These are phyloP conservation scores for Rhabditoides inermis DNA, from an alignment of 2,888 invertebrate species.

Conservation along the genomic window DNA sequence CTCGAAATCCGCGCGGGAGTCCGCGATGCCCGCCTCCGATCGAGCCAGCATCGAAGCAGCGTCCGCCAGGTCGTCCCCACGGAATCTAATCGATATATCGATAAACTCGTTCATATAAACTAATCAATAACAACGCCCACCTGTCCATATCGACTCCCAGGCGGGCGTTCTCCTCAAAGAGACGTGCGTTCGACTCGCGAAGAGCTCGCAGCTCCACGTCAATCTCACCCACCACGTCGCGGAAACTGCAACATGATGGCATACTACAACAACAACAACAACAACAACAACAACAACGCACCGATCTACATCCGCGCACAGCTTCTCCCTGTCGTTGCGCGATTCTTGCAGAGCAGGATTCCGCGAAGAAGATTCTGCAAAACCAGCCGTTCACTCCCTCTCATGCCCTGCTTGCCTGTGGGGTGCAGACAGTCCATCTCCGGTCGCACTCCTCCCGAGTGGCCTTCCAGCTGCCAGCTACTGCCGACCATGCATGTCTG, in stretches of 20 bases:
- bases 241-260: constrained; percentile 13
- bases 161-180: constrained; percentile 25
- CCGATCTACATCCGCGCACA: constrained; percentile 24
- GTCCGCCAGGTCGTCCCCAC: too few relatives aligned
- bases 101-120: too few relatives aligned
- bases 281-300: too few relatives aligned
- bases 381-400: too few relatives aligned
- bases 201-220: constrained; percentile 30
- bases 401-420: too few relatives aligned
- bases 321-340: constrained; percentile 24
- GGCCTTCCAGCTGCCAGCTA: too few relatives aligned
- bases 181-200: constrained; percentile 21
- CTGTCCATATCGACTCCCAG: constrained; percentile 15
- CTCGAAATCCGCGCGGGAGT: constrained; percentile 16
- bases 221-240: constrained; percentile 26
- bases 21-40: constrained; percentile 14
- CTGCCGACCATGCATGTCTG: too few relatives aligned
- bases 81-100: too few relatives aligned
- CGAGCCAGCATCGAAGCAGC: constrained; percentile 9
- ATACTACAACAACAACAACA: too few relatives aligned
- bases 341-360: constrained; percentile 25
- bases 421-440: too few relatives aligned
- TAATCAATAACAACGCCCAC: too few relatives aligned
- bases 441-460: too few relatives aligned
- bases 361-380: constrained; percentile 77